phyloP scores from a whole-genome alignment of 2,113 vertebrate species.

The Callopanchax toddi region DNA sequence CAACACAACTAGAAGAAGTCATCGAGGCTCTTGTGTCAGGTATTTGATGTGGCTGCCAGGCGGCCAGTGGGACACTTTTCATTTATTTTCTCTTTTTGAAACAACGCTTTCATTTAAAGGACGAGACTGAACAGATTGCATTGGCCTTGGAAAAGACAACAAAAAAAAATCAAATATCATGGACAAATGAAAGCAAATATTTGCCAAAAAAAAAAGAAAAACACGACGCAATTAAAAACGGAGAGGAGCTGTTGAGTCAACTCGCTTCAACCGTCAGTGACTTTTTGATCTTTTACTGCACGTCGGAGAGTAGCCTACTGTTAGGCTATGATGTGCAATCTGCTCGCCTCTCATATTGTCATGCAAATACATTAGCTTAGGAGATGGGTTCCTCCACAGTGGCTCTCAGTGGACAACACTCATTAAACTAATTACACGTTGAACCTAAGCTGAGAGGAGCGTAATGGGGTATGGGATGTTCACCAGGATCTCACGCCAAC shows the following conservation, averaged over 20 bases:
- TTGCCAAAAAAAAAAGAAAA: slow-evolving; percentile 73
- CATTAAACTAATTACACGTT: slow-evolving; percentile 79
- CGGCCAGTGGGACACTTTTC: slow-evolving; percentile 75
- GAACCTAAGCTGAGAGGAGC: slow-evolving; percentile 68
- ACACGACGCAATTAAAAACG: slow-evolving; percentile 70
- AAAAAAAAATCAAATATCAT: slow-evolving; percentile 56
- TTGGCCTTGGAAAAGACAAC: slow-evolving; percentile 40
- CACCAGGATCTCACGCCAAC: slow-evolving; percentile 64
- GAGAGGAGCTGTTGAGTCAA: slow-evolving; percentile 52
- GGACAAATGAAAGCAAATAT: slow-evolving; percentile 66
- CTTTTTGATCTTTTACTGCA: slow-evolving; percentile 73
- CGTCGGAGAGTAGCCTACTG: slow-evolving; percentile 68
- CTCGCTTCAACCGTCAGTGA: slow-evolving; percentile 62
- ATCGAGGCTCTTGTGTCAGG: slow-evolving; percentile 54
- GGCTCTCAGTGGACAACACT: slow-evolving; percentile 73
- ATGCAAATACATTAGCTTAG: slow-evolving; percentile 69
- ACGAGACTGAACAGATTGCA: slow-evolving; percentile 76
- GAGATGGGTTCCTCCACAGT: slow-evolving; percentile 64
- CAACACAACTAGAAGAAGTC: slow-evolving; percentile 52
- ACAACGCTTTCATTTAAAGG: slow-evolving; percentile 80
- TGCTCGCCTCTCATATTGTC: slow-evolving; percentile 74
- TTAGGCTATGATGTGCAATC: slow-evolving; percentile 76
- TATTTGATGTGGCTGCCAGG: slow-evolving; percentile 78
- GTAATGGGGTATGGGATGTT: slow-evolving; percentile 73
- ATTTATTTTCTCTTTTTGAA: slow-evolving; percentile 74